phyloP scores from a whole-genome alignment of 2,797 vertebrate species.

The Propithecus deckenii region DNA sequence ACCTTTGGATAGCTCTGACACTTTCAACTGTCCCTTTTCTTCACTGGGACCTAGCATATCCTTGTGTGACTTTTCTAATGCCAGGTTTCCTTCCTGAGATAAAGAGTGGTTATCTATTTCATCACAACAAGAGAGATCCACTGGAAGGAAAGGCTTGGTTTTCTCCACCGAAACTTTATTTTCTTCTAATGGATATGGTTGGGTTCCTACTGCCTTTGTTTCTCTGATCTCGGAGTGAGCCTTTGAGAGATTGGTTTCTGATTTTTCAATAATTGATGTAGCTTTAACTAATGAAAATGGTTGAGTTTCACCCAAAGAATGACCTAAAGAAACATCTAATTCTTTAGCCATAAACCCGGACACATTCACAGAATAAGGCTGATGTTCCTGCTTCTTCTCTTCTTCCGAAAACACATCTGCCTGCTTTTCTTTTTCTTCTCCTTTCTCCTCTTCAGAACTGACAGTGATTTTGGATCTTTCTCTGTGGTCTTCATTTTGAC shows the following conservation, averaged over 20 bases:
- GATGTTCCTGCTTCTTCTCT: slow-evolving; percentile 19
- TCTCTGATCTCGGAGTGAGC: neutral
- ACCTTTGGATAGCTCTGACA: neutral
- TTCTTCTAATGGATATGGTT: slow-evolving; percentile 29
- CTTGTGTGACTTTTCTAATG: slow-evolving; percentile 23
- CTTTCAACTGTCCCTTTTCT: neutral
- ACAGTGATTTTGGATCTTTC: slow-evolving; percentile 24
- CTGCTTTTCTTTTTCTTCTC: neutral
- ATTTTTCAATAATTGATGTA: slow-evolving; percentile 37
- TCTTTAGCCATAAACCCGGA: neutral
- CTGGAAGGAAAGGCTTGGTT: neutral
- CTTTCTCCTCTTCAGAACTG: slow-evolving; percentile 24
- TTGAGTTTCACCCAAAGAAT: slow-evolving; percentile 36
- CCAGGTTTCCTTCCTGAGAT: slow-evolving; percentile 1
- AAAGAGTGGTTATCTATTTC: neutral
- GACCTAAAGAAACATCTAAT: neutral
- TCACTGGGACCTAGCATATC: neutral
- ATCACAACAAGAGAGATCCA: neutral
- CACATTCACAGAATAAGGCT: neutral
- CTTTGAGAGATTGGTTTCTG: slow-evolving; percentile 22
- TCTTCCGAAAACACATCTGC: neutral
- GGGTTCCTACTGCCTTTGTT: slow-evolving; percentile 24
- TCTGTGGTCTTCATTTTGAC: slow-evolving; percentile 38
- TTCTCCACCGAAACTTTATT: slow-evolving; percentile 24
- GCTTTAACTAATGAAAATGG: slow-evolving; percentile 35